These are phyloP conservation scores for Apamea crenata DNA, from an alignment of 2,888 invertebrate genomes.

Conservation along the genomic window DNA sequence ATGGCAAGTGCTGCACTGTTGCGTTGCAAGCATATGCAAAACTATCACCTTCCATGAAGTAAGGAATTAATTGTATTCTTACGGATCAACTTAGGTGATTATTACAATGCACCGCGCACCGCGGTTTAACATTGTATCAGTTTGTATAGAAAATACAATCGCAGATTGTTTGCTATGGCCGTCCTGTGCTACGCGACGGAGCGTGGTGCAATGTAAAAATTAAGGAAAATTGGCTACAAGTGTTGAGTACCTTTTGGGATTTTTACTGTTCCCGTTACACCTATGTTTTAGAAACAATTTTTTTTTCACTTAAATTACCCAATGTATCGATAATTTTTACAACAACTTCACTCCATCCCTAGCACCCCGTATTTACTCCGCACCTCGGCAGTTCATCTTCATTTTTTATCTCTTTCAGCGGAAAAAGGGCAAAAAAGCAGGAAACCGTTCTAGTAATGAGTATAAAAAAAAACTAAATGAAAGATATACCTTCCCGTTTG, in stretches of 20 bases:
- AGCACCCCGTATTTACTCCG: slow-evolving; percentile 88
- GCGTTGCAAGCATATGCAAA: too few species aligned
- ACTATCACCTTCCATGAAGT: background rate
- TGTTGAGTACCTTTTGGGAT: background rate
- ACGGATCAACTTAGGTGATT: background rate
- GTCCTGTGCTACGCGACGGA: background rate
- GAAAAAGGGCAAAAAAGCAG: slow-evolving; percentile 88
- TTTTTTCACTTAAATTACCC: background rate
- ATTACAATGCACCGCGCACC: background rate
- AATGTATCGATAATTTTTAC: slow-evolving; percentile 20
- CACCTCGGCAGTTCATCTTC: slow-evolving; percentile 90
- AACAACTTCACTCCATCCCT: slow-evolving; percentile 70
- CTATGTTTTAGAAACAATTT: background rate
- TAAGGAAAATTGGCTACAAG: background rate
- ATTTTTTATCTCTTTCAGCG: slow-evolving; percentile 89
- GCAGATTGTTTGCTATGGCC: too few species aligned
- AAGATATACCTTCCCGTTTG: slow-evolving; percentile 78
- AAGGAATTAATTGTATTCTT: background rate
- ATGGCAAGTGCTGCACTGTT: background rate
- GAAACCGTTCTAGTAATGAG: slow-evolving; percentile 89
- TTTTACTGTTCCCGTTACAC: background rate
- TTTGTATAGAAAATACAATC: too few species aligned
- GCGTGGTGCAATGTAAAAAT: too few species aligned
- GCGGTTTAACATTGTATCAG: too few species aligned
- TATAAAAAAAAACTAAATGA: slow-evolving; percentile 85